A percentile compares a stretch with the other conserved stretches of the same genome.
Conservation (phyloP, 2,113 vertebrate species). For the rabbit (Oryctolagus cuniculus) region mOryCun1.1 NC_091441.1:21128501-21129000, state of each 20-base stretch:
- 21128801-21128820: constrained; percentile 16
- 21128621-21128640: background rate
- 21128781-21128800: constrained; percentile 20
- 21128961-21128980: rapidly evolving
- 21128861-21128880: background rate
- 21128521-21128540: too few species aligned
- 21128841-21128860: background rate
- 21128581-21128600: background rate
- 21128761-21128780: background rate
- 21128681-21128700: background rate
- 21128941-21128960: background rate
- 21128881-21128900: background rate
- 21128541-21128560: too few species aligned
- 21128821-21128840: constrained; percentile 35
- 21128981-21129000: background rate
- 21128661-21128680: rapidly evolving
- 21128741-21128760: background rate
- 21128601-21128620: background rate
- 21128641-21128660: background rate
- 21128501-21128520: background rate
- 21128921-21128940: background rate
- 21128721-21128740: background rate
- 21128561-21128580: background rate
- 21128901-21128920: background rate
- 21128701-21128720: background rate